A percentile compares a stretch with the other conserved stretches of the same genome.
Conservation (phyloP, 2,888 invertebrate genomes). For the Acleris literana region DNA sequence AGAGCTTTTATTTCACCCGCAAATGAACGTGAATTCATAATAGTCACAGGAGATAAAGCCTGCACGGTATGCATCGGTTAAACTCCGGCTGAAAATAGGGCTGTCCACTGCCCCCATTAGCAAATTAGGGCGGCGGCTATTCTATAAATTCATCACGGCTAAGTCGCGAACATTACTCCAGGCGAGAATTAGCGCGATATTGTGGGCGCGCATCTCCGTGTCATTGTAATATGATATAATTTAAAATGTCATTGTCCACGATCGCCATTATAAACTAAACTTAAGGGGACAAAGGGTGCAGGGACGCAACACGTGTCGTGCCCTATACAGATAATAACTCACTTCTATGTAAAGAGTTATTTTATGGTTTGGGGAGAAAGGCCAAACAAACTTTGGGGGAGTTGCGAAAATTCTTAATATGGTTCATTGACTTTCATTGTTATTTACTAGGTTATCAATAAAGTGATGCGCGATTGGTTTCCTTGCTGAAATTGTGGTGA, state of each 20-base stretch:
- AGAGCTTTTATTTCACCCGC: conserved; percentile 18
- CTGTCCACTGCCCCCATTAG: conserved; percentile 58
- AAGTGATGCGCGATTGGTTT: conserved; percentile 7
- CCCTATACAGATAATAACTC: conserved; percentile 45
- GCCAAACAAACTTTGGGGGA: conserved; percentile 24
- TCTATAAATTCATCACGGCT: conserved; percentile 62
- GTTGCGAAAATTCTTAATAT: not conserved
- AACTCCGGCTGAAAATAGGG: conserved; percentile 54
- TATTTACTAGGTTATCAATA: conserved; percentile 26
- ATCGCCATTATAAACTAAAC: conserved; percentile 61
- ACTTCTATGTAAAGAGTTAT: conserved; percentile 32
- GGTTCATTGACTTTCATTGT: conserved; percentile 32
- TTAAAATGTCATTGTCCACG: conserved; percentile 74
- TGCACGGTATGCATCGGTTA: conserved; percentile 41
- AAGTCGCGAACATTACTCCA: conserved; percentile 52
- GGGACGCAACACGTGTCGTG: conserved; percentile 68
- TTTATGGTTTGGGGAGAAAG: conserved; percentile 24
- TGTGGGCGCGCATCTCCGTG: conserved; percentile 52
- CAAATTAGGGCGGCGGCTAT: conserved; percentile 63
- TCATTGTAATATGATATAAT: conserved; percentile 68
- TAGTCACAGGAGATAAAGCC: conserved; percentile 17
- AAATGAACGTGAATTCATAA: conserved; percentile 31
- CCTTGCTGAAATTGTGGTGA: conserved; percentile 9
- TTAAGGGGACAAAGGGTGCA: conserved; percentile 67
- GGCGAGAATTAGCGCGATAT: conserved; percentile 61